phyloP scores from a whole-genome alignment of 1,140 invertebrate species.

The Telenomus remus region DNA sequence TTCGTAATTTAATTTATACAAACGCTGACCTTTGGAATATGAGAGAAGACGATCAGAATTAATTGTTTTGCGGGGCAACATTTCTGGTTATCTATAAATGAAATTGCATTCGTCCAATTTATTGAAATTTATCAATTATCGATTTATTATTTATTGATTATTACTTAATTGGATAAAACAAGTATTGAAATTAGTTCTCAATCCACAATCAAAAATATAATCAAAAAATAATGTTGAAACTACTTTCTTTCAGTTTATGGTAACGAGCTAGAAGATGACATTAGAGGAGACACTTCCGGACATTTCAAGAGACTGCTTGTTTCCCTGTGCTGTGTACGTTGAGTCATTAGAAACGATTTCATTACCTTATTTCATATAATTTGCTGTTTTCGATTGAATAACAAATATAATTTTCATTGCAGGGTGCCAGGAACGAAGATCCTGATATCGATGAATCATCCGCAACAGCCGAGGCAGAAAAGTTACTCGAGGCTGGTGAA shows the following conservation, averaged over 20 bases:
- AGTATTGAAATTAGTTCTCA: too few relatives aligned
- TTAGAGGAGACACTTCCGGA: slow-evolving; percentile 91
- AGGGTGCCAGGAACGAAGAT: slow-evolving; percentile 75
- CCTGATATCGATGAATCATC: slow-evolving; percentile 79
- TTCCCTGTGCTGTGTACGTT: slow-evolving; percentile 81
- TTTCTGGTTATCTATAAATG: not conserved
- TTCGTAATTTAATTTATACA: slow-evolving; percentile 41
- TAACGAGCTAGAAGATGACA: slow-evolving; percentile 85
- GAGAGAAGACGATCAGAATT: not conserved
- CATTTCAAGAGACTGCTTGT: slow-evolving; percentile 90
- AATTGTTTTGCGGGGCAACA: not conserved
- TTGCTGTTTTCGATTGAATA: slow-evolving; percentile 8
- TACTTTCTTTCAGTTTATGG: slow-evolving; percentile 80
- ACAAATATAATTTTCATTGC: slow-evolving; percentile 22
- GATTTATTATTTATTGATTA: too few relatives aligned
- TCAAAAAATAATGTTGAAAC: not conserved
- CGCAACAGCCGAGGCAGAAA: slow-evolving; percentile 83
- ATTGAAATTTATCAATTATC: slow-evolving; percentile 9
- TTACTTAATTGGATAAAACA: too few relatives aligned
- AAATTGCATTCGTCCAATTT: not conserved
- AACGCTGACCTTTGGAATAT: slow-evolving; percentile 31
- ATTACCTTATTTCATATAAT: too few relatives aligned
- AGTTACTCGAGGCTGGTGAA: slow-evolving; percentile 83
- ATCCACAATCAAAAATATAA: too few relatives aligned
- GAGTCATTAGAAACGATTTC: not conserved